phyloP scores from a whole-genome alignment of 2,888 invertebrate genomes.

The Temnothorax unifasciatus region DNA sequence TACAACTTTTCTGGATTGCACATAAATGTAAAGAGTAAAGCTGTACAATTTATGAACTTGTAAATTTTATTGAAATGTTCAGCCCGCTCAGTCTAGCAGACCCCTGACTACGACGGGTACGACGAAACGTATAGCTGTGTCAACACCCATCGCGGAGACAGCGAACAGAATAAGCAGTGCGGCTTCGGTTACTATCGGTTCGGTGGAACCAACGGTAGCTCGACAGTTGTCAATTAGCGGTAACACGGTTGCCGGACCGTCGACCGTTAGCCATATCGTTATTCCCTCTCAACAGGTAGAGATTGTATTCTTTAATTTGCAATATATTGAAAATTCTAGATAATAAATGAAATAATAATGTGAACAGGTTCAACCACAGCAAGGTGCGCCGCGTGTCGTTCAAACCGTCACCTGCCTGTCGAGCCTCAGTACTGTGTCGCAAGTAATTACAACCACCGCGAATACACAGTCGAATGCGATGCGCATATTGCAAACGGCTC shows the following conservation, averaged over 20 bases:
- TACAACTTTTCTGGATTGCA: constrained; percentile 28
- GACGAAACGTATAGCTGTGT: constrained; percentile 83
- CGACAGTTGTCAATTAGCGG: constrained; percentile 80
- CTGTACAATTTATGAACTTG: constrained; percentile 17
- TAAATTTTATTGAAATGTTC: constrained; percentile 59
- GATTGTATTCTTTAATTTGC: neutral
- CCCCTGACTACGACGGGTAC: constrained; percentile 78
- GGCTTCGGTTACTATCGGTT: constrained; percentile 75
- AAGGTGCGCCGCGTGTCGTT: constrained; percentile 80
- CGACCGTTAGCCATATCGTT: constrained; percentile 83
- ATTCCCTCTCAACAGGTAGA: constrained; percentile 83
- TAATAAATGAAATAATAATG: constrained; percentile 34
- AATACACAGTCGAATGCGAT: constrained; percentile 79
- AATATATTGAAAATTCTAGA: neutral
- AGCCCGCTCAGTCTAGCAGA: constrained; percentile 82
- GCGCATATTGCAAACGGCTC: constrained; percentile 80
- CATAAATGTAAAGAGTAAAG: neutral
- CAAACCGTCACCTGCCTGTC: constrained; percentile 84
- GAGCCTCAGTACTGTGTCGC: constrained; percentile 81
- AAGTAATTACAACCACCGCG: constrained; percentile 83
- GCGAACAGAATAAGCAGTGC: constrained; percentile 82
- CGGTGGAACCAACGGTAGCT: constrained; percentile 81
- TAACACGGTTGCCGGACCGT: constrained; percentile 78
- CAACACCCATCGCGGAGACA: constrained; percentile 82
- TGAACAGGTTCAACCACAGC: constrained; percentile 77